These are phyloP conservation scores for Cochlearius cochlearius DNA, from an alignment of 2,113 vertebrate genomes.

Conservation along the genomic window DNA sequence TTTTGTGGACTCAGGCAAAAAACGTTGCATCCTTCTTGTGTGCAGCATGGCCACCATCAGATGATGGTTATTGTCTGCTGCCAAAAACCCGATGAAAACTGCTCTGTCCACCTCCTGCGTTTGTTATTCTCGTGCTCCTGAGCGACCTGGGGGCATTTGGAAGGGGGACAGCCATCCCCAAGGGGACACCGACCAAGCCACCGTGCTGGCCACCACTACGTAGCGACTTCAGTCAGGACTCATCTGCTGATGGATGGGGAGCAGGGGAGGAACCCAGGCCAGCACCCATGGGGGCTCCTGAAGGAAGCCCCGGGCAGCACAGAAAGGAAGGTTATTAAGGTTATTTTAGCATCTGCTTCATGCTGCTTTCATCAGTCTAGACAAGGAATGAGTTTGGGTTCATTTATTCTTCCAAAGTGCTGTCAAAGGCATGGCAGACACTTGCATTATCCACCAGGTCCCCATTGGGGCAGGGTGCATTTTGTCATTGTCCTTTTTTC, in stretches of 20 bases:
- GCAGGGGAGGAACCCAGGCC: neutral
- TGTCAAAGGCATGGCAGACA: neutral
- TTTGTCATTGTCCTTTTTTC: neutral
- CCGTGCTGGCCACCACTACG: fast-evolving
- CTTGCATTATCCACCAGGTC: neutral
- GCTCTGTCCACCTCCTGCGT: neutral
- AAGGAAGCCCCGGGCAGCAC: neutral
- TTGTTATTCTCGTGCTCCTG: neutral
- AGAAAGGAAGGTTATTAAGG: neutral
- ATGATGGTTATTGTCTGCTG: neutral
- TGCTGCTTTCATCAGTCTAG: neutral
- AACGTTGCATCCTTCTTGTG: fast-evolving
- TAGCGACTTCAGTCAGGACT: fast-evolving
- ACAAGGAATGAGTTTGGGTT: neutral
- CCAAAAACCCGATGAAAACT: neutral
- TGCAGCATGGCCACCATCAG: fast-evolving
- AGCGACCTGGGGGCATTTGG: neutral
- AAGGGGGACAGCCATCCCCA: neutral
- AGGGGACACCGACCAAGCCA: neutral
- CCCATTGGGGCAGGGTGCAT: neutral
- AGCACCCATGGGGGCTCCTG: fast-evolving
- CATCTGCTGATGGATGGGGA: neutral
- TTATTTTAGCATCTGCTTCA: neutral
- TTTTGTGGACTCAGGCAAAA: neutral
- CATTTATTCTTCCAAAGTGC: neutral